Base-by-base conservation (phyloP, 2,888 invertebrate genomes). In the Adelphocoris suturalis region DNA sequence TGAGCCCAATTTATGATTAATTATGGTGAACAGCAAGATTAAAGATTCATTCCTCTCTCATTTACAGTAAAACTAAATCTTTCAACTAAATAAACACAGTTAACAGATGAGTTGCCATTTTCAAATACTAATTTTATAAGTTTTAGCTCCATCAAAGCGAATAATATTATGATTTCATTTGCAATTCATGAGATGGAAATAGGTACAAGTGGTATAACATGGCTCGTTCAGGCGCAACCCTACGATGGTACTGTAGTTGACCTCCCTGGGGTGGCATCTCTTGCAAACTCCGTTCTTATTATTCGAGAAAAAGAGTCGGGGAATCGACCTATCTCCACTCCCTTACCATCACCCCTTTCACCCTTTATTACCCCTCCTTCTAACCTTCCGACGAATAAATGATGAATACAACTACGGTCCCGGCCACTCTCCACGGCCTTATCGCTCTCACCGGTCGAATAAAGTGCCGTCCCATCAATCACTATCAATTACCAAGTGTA, bases 401-500 rank as follows among this genome's bases (percentile, higher is more conserved):
- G 68, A 68, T 68, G 68, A 68, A 68, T 68, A 68, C 68, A 68
- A 68, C 23, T 19, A 68, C 68, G 68, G 13, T 23, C 68, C 68
- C 9, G 68, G 23, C 68, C 68, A 27, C 68, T 68, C 68, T n/a
- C 52, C 52, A 13, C 9, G 12, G 68, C 13, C 68, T 68, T 68
- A 68, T 68, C 68, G 68, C 68, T 68, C 68, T 68, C 68, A 11
- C 68, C 23, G 57, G 57, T 13, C 13, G 23, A 68, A 68, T 68
- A 27, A 68, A 68, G 68, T 68, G 27, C 68, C 57, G n/a, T 11
- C 68, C 68, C 68, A 68, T 68, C 68, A 23, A 68, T 68, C 68
- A 68, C 68, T 68, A 68, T 68, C 23, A 68, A 68, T 68, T 68
- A 68, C 68, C 27, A 27, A 68, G 23, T 68, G 68, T 68, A 68